phyloP scores from a whole-genome alignment of 2,888 invertebrate species.

The Lymantria monacha region DNA sequence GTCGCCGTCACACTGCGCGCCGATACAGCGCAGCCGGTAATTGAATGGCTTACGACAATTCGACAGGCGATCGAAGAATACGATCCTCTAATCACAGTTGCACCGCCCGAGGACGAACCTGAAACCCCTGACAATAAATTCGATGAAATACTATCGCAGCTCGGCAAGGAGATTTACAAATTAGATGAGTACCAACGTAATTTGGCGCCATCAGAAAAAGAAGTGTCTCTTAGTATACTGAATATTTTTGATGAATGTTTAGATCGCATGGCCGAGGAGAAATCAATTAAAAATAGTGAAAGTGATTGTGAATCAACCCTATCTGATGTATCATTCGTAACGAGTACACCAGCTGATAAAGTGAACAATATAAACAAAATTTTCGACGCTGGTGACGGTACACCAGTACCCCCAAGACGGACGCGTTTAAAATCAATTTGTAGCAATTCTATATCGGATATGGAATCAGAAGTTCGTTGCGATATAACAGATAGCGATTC shows the following conservation, averaged over 20 bases:
- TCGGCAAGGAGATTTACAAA: conserved; percentile 75
- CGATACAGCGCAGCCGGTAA: conserved; percentile 59
- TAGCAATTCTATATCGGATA: conserved; percentile 25
- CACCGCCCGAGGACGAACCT: conserved; percentile 44
- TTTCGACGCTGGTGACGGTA: conserved; percentile 46
- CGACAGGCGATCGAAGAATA: conserved; percentile 71
- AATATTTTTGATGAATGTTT: conserved; percentile 77
- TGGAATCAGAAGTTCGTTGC: conserved; percentile 37
- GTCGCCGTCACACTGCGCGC: conserved; percentile 70
- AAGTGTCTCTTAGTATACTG: conserved; percentile 68
- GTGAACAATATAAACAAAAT: conserved; percentile 41
- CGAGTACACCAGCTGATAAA: conserved; percentile 57
- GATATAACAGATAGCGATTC: conserved; percentile 63
- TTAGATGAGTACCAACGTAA: conserved; percentile 71
- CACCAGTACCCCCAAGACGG: conserved; percentile 59
- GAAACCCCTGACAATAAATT: conserved; percentile 58
- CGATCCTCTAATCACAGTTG: conserved; percentile 62
- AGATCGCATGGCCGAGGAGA: conserved; percentile 55
- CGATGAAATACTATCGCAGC: conserved; percentile 73
- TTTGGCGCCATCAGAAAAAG: conserved; percentile 53
- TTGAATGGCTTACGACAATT: conserved; percentile 70
- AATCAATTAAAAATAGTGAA: conserved; percentile 38
- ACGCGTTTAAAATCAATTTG: conserved; percentile 47
- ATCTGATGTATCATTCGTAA: conserved; percentile 58
- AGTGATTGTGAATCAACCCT: conserved; percentile 63